phyloP scores from a whole-genome alignment of 2,888 invertebrate species.

The Calameuta pallipes region DNA sequence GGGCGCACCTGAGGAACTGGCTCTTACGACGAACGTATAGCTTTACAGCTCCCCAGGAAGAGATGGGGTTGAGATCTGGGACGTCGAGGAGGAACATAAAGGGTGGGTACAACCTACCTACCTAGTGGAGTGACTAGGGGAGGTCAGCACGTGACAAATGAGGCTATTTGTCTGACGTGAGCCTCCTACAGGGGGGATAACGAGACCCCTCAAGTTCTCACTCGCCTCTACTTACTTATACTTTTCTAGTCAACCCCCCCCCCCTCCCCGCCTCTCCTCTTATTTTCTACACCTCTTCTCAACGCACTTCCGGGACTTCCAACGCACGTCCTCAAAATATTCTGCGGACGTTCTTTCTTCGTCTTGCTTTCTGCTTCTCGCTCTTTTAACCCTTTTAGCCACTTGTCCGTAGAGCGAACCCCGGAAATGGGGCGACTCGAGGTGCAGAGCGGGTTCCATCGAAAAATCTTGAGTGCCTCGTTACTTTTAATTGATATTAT shows the following conservation, averaged over 20 bases:
- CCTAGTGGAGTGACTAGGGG: conserved; percentile 21
- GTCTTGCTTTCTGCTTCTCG: neutral
- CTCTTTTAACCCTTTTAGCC: neutral
- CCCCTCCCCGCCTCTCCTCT: no score
- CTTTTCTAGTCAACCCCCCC: conserved; percentile 21
- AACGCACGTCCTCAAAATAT: neutral
- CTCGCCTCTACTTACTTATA: conserved; percentile 26
- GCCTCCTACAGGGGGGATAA: conserved; percentile 52
- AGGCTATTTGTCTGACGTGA: conserved; percentile 53
- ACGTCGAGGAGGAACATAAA: conserved; percentile 30
- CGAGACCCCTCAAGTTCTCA: conserved; percentile 49
- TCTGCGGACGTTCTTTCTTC: neutral
- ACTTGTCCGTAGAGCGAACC: neutral
- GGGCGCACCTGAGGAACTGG: conserved; percentile 23
- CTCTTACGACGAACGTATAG: neutral
- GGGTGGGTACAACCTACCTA: neutral
- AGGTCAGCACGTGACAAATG: conserved; percentile 61
- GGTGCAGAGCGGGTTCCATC: neutral
- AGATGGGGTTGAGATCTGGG: conserved; percentile 30
- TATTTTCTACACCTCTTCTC: conserved; percentile 4
- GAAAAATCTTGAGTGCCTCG: conserved; percentile 44
- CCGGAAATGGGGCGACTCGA: neutral
- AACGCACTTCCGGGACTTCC: conserved; percentile 29
- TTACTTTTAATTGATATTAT: conserved; percentile 51
- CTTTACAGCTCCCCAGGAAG: conserved; percentile 12